phyloP scores from a whole-genome alignment of 2,797 vertebrate genomes.

The Enteromius viviparus region DNA sequence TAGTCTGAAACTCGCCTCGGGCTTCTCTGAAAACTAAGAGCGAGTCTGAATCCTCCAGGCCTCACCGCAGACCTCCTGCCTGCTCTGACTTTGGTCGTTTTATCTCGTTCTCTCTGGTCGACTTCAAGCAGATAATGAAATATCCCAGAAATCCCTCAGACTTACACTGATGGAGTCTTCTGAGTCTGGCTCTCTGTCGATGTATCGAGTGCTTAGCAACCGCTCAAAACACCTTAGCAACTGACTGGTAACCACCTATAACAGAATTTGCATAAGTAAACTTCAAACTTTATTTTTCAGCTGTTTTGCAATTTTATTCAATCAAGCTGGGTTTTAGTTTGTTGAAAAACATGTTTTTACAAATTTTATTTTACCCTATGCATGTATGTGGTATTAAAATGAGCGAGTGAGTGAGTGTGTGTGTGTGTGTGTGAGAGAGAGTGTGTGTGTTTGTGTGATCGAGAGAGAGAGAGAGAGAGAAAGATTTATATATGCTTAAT shows the following conservation, averaged over 20 bases:
- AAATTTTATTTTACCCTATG: no score
- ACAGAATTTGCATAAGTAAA: background rate
- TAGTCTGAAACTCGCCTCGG: background rate
- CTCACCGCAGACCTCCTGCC: background rate
- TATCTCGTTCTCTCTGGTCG: background rate
- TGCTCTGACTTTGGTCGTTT: background rate
- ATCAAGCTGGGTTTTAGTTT: background rate
- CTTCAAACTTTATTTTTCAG: background rate
- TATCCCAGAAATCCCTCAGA: background rate
- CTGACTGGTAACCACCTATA: background rate
- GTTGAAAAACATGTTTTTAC: background rate
- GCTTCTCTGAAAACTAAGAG: background rate
- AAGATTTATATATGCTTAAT: no score
- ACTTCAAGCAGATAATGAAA: background rate
- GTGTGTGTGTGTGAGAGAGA: no score
- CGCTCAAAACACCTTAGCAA: background rate
- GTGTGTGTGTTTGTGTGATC: no score
- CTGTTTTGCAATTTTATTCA: background rate
- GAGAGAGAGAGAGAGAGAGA: no score
- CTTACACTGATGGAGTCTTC: background rate
- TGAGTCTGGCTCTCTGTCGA: background rate
- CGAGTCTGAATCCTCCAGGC: background rate
- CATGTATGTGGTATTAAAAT: no score
- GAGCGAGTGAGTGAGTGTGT: no score
- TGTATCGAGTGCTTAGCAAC: background rate